These are phyloP conservation scores for Eurystomus gularis DNA, from an alignment of 2,113 vertebrate species.

Conservation along the genomic window DNA sequence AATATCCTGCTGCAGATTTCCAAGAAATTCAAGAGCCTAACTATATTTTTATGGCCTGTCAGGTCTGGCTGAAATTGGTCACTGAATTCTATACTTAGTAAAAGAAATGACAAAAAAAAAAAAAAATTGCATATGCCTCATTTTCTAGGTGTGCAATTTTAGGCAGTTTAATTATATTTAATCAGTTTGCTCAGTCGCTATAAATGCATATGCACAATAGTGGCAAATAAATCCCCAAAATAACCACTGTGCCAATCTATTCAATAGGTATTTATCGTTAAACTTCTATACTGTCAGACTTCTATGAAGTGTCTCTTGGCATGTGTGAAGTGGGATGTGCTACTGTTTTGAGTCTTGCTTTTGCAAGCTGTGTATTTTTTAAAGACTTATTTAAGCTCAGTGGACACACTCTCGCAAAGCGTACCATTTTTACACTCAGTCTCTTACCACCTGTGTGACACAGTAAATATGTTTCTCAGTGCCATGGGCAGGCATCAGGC, in stretches of 20 bases:
- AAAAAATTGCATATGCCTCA: not conserved
- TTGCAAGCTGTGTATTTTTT: not conserved
- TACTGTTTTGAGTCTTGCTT: not conserved
- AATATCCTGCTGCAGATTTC: not conserved
- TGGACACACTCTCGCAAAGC: not conserved
- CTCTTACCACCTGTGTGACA: not conserved
- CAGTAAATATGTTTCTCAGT: not conserved
- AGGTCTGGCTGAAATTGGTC: not conserved
- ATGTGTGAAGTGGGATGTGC: not conserved
- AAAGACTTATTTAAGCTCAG: not conserved
- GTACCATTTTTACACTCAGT: not conserved
- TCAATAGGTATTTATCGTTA: not conserved
- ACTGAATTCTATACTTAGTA: not conserved
- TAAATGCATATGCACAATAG: not conserved
- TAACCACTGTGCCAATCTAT: not conserved
- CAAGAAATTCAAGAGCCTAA: not conserved
- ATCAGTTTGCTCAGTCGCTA: not conserved
- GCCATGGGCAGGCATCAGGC: fast-evolving
- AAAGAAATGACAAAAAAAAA: not conserved
- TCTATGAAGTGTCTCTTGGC: not conserved
- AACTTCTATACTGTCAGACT: not conserved
- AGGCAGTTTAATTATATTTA: not conserved
- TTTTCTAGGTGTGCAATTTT: not conserved
- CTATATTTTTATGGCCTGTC: not conserved
- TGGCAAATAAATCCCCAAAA: not conserved